A percentile compares a stretch with the other conserved stretches of the same genome.
Evolutionary conservation across 2,888 invertebrate species (phyloP).

Genomic region (Mamestra brassicae): DNA sequence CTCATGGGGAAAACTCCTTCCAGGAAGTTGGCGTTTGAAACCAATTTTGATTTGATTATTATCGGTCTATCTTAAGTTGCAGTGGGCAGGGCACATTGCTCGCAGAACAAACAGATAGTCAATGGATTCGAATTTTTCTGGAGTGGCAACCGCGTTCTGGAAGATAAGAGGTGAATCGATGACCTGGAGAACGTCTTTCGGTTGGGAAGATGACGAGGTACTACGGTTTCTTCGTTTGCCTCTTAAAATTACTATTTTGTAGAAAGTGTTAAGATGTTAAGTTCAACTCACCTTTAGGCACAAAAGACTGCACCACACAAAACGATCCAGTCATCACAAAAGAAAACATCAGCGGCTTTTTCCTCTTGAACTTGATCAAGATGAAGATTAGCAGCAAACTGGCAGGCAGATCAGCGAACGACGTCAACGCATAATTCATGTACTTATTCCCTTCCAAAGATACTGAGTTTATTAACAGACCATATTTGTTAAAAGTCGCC

Average conservation of each 20-base stretch:
- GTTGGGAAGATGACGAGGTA: too few species aligned
- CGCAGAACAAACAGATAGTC: too few species aligned
- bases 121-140: too few species aligned
- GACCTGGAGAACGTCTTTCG: too few species aligned
- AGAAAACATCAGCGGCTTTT: slow-evolving; percentile 77
- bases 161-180: too few species aligned
- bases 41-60: too few species aligned
- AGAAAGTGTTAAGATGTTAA: neutral
- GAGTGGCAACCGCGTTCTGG: too few species aligned
- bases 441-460: slow-evolving; percentile 93
- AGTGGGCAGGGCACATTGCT: too few species aligned
- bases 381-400: slow-evolving; percentile 88
- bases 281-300: slow-evolving; percentile 59
- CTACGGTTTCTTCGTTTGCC: neutral
- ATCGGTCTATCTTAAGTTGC: too few species aligned
- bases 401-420: slow-evolving; percentile 91
- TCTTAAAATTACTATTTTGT: neutral
- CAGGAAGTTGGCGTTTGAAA: too few species aligned
- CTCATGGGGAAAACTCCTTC: too few species aligned
- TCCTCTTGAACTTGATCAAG: slow-evolving; percentile 88
- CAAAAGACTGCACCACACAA: slow-evolving; percentile 62
- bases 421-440: slow-evolving; percentile 92
- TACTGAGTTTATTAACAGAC: slow-evolving; percentile 93
- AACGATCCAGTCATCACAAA: slow-evolving; percentile 62
- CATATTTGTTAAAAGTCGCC: slow-evolving; percentile 89